Evolutionary conservation across 1,140 invertebrate species (phyloP).

Genomic region (Leptopilina clavipes): DNA sequence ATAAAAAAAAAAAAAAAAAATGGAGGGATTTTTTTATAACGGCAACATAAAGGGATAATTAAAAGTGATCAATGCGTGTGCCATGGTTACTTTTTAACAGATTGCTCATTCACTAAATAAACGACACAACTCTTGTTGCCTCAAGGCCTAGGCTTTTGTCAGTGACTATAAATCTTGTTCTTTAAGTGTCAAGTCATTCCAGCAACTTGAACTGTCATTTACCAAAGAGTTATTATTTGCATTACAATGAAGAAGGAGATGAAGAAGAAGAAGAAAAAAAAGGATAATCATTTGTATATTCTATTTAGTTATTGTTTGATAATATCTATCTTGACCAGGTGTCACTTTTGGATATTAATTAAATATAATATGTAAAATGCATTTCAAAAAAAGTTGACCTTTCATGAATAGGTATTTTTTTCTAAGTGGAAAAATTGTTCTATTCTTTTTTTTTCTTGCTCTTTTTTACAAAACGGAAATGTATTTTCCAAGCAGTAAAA

Average conservation of each 20-base stretch:
- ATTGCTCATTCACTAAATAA: slow-evolving; percentile 22
- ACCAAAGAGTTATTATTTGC: slow-evolving; percentile 25
- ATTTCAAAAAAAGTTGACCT: no score
- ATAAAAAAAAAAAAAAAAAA: background rate
- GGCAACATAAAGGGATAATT: background rate
- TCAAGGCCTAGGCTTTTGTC: slow-evolving; percentile 22
- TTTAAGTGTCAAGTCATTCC: slow-evolving; percentile 18
- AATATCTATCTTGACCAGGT: background rate
- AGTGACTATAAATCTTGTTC: slow-evolving; percentile 19
- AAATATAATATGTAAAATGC: no score
- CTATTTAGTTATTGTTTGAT: slow-evolving; percentile 2
- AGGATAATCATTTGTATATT: slow-evolving; percentile 11
- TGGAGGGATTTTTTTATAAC: background rate
- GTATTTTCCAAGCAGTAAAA: no score
- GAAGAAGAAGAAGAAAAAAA: background rate
- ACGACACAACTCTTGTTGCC: slow-evolving; percentile 12
- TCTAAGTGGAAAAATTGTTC: no score
- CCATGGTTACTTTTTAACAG: background rate
- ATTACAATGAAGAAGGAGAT: background rate
- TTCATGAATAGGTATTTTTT: no score
- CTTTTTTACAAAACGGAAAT: no score
- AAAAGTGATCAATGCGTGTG: background rate
- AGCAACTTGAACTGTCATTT: slow-evolving; percentile 13
- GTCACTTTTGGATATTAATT: background rate
- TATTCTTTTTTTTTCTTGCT: no score